Evolutionary conservation across 2,797 vertebrate species (phyloP).

Genomic region (Todus mexicanus): DNA sequence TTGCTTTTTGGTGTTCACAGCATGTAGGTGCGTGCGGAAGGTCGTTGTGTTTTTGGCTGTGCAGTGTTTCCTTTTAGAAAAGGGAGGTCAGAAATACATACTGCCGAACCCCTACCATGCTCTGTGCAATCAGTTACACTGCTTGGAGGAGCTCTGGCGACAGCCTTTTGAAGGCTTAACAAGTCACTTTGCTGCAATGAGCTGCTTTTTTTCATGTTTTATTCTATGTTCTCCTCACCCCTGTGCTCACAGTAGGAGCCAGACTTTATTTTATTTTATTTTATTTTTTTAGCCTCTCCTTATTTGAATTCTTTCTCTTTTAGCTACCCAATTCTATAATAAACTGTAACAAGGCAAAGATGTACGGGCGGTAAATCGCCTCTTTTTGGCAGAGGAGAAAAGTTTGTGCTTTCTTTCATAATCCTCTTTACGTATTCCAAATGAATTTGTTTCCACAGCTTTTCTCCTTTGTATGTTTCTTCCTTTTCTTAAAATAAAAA

Average conservation of each 20-base stretch:
- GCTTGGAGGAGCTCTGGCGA: conserved; percentile 1
- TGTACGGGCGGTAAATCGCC: not conserved
- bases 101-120: not conserved
- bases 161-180: conserved; percentile 48
- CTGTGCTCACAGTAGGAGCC: not conserved
- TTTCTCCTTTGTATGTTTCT: not conserved
- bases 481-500: not conserved
- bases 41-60: conserved; percentile 38
- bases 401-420: conserved; percentile 44
- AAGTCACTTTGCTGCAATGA: conserved; percentile 32
- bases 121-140: conserved; percentile 13
- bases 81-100: conserved; percentile 9
- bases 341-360: conserved; percentile 46
- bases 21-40: conserved; percentile 23
- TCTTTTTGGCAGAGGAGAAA: conserved; percentile 32
- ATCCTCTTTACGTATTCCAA: conserved; percentile 50
- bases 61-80: not conserved
- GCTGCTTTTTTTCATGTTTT: conserved; percentile 27
- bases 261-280: not conserved
- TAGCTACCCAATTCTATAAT: conserved; percentile 27
- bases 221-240: conserved; percentile 22
- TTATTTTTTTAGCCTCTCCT: conserved; percentile 13
- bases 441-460: conserved; percentile 53
- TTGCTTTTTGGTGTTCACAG: conserved; percentile 53
- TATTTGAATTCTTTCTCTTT: conserved; percentile 53